These are phyloP conservation scores for Calliopsis andreniformis DNA, from an alignment of 1,140 invertebrate species.

Conservation along the genomic window DNA sequence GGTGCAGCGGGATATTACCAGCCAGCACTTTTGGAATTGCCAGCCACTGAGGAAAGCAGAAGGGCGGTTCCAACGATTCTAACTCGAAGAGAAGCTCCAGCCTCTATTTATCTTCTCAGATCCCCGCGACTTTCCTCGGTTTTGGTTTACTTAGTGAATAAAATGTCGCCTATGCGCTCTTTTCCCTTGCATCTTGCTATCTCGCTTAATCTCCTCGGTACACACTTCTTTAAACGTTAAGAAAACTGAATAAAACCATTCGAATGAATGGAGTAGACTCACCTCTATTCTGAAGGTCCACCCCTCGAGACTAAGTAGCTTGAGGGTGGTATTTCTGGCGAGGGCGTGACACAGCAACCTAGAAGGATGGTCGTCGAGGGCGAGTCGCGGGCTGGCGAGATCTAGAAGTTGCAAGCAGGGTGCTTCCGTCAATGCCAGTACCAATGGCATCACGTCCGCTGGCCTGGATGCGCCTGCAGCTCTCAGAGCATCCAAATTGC, in stretches of 20 bases:
- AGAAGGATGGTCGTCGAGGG: slow-evolving; percentile 83
- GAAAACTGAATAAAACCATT: too few relatives aligned
- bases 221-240: neutral
- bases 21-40: slow-evolving; percentile 44
- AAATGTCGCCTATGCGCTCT: neutral
- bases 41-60: neutral
- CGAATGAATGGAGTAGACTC: too few relatives aligned
- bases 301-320: slow-evolving; percentile 82
- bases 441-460: slow-evolving; percentile 80
- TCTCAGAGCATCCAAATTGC: slow-evolving; percentile 81
- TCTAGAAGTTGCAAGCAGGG: slow-evolving; percentile 82
- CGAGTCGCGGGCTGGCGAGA: slow-evolving; percentile 81
- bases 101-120: slow-evolving; percentile 13
- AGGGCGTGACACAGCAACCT: slow-evolving; percentile 82
- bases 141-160: neutral
- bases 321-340: slow-evolving; percentile 80
- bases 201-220: neutral
- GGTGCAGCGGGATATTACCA: slow-evolving; percentile 36
- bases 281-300: slow-evolving; percentile 84
- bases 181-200: neutral
- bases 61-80: neutral
- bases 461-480: slow-evolving; percentile 81
- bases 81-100: neutral
- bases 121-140: neutral
- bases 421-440: slow-evolving; percentile 82